Base-by-base conservation (phyloP, 1,140 invertebrate species). In the Homarus americanus region DNA sequence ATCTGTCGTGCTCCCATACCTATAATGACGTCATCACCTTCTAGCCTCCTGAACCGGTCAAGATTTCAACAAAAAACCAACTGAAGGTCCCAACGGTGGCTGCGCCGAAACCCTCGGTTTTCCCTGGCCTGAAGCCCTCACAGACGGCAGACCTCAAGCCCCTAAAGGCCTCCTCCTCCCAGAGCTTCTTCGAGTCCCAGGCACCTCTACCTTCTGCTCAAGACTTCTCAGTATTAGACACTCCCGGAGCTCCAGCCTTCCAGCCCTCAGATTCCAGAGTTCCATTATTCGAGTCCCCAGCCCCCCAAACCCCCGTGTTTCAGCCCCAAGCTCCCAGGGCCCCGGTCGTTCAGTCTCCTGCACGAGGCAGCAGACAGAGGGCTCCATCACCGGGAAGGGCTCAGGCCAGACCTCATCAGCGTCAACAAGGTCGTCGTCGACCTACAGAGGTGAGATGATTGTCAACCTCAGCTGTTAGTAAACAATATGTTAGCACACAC, bases 61-160 rank as follows among this genome's bases (percentile, higher is more conserved):
- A 41, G 32, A 49, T 41, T 20, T n/a, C 66, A 32, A 9, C 83
- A 5, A 85, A n/a, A 85, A 73, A 1, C 69, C 38, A 41, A 10
- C 66, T 85, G 12, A 75, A 85, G 69, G 20, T 85, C 32, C 83
- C 83, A 32, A 75, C 66, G n/a, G 83, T 85, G 40, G 83, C 83
- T 3, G 83, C 83, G 4, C 83, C 83, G 4, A 85, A 85, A 34
- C 83, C 69, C 20, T 40, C 40, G n/a, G 12, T 20, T 1, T 85
- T 85, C 69, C 83, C 83, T 20, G 83, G 83, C 41, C 0, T 24
- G 17, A 28, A 58, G 38, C 2, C 28, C 32, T 58, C 49, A 24
- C 5, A 32, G 5, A 4, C n/a, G 9, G n/a, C 9, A 0, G 32
- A 7, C 7, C 63, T 28, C 5, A 69, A 69, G n/a, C 17, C 17